Base-by-base conservation (phyloP, 2,113 vertebrate species). In the Takifugu bimaculatus region DNA sequence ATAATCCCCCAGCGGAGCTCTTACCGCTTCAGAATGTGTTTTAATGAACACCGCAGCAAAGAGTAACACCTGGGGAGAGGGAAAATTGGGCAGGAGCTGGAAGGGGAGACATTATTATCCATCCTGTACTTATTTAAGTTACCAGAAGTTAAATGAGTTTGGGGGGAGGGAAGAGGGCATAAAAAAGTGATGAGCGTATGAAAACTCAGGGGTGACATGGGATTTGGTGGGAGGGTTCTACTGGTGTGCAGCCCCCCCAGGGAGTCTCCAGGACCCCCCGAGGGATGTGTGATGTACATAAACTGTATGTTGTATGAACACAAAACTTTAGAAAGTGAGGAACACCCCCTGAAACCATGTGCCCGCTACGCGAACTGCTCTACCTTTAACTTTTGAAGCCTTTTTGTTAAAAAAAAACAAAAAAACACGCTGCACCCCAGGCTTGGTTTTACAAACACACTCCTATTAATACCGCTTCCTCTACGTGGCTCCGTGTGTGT, bases 111-210 rank as follows among this genome's bases (percentile, higher is more conserved):
- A 35, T 72, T 68, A 49, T 74, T 79, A 66, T 60, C 70, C 25
- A 63, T 55, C 63, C 68, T 63, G 47, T 11, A 67, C 51, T 71
- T 83, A 77, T 74, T 83, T 74, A 79, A 83, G 67, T 75, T 60
- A 62, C 60, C 69, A 68, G 70, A 57, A 58, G 65, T 70, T 26
- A 73, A 72, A 39, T 48, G 57, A 68, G 58, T 54, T 28, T 54
- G 43, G 48, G 55, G 58, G 50, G 28, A 25, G 12, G 56, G 43
- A 39, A 54, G 58, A 42, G 28, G 26, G 53, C 5, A 12, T 15
- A 60, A 69, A 82, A 80, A 87, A 80, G 72, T 77, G 82, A 87
- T 83, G 79, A 85, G 48, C 53, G 69, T 70, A 79, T 61, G 80
- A 63, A 81, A 83, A 75, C 67, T 67, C 54, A n/a, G 29, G 56